A percentile compares a stretch with the other conserved stretches of the same genome.
These are phyloP conservation scores for Pseudeuparius sepicola DNA, from an alignment of 2,888 invertebrate genomes.

Conservation along the genomic window DNA sequence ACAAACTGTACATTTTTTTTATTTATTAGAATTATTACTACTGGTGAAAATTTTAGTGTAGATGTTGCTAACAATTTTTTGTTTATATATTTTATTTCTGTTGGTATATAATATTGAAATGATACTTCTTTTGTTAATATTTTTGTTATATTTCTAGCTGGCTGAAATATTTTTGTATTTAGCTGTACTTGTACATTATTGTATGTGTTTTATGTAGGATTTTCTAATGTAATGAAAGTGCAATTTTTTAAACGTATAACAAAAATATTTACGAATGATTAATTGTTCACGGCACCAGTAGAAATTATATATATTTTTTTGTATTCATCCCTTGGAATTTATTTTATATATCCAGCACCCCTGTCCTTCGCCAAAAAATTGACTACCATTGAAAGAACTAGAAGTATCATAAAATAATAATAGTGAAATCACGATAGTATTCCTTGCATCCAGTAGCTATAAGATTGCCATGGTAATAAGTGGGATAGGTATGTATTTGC, in stretches of 20 bases:
- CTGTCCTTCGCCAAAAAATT: too few species aligned
- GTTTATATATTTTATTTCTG: constrained; percentile 34
- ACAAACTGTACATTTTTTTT: constrained; percentile 32
- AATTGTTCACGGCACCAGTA: constrained; percentile 33
- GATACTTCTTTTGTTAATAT: constrained; percentile 30
- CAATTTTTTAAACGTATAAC: constrained; percentile 29
- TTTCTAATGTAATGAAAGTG: constrained; percentile 30
- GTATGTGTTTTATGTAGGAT: constrained; percentile 26
- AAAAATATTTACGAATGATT: constrained; percentile 33
- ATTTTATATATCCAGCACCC: constrained; percentile 19
- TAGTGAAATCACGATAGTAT: too few species aligned
- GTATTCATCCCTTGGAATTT: constrained; percentile 27
- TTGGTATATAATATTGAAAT: constrained; percentile 29
- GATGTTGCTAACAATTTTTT: constrained; percentile 32
- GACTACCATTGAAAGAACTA: too few species aligned
- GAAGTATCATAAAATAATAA: too few species aligned
- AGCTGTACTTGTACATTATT: constrained; percentile 23
- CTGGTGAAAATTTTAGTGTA: constrained; percentile 32
- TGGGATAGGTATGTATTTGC: too few species aligned
- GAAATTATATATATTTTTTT: constrained; percentile 35
- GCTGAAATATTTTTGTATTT: constrained; percentile 24
- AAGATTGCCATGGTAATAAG: too few species aligned
- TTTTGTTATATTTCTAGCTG: constrained; percentile 29
- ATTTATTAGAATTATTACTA: constrained; percentile 33
- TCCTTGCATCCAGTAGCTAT: too few species aligned